A percentile compares a stretch with the other conserved stretches of the same genome.
Conservation (phyloP, 2,113 vertebrate genomes). For the Eleginops maclovinus region DNA sequence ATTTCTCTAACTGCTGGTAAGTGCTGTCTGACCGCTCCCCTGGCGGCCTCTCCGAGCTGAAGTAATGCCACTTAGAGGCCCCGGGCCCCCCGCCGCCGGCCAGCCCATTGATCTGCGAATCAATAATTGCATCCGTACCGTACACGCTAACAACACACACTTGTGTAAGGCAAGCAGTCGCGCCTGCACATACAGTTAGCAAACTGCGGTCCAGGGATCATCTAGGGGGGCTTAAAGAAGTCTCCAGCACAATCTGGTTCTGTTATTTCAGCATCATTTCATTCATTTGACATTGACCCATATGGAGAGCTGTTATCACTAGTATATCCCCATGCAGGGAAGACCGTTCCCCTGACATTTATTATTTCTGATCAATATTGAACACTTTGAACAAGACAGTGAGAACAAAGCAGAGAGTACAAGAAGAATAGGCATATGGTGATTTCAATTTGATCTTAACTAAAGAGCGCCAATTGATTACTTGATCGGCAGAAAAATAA, state of each 20-base stretch:
- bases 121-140: slow-evolving; percentile 78
- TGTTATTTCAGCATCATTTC: slow-evolving; percentile 36
- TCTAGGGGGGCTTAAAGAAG: slow-evolving; percentile 37
- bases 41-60: slow-evolving; percentile 74
- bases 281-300: slow-evolving; percentile 8
- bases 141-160: slow-evolving; percentile 51
- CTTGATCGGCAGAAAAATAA: too few relatives aligned
- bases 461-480: too few relatives aligned
- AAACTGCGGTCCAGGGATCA: slow-evolving; percentile 38
- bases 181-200: slow-evolving; percentile 14
- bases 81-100: slow-evolving; percentile 59
- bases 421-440: too few relatives aligned
- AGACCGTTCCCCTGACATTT: neutral
- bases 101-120: slow-evolving; percentile 78
- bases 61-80: slow-evolving; percentile 81
- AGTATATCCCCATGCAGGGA: neutral
- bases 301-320: slow-evolving; percentile 22
- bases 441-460: too few relatives aligned
- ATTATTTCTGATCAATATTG: neutral
- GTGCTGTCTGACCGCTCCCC: slow-evolving; percentile 81
- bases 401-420: neutral
- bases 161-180: slow-evolving; percentile 20
- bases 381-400: neutral
- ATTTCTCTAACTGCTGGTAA: slow-evolving; percentile 84
- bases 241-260: slow-evolving; percentile 22